phyloP scores from a whole-genome alignment of 2,888 invertebrate genomes.

The Mesopsocus fuscifrons region DNA sequence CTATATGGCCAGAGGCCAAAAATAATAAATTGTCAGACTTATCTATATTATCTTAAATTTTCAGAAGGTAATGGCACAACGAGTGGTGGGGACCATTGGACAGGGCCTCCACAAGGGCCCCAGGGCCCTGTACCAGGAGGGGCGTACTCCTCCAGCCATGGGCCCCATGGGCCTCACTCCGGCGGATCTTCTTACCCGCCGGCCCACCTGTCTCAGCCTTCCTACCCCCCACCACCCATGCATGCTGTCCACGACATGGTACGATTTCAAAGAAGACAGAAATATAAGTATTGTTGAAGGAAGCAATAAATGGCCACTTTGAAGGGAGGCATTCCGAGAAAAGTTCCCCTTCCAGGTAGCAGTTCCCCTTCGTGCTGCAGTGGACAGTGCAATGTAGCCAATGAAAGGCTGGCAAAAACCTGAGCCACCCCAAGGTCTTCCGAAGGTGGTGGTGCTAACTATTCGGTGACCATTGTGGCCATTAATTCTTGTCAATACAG shows the following conservation, averaged over 20 bases:
- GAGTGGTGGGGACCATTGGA: slow-evolving; percentile 26
- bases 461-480: no score
- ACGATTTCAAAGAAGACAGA: not conserved
- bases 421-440: no score
- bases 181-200: slow-evolving; percentile 19
- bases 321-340: no score
- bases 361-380: no score
- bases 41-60: slow-evolving; percentile 15
- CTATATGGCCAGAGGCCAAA: no score
- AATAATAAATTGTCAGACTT: no score
- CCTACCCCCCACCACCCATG: slow-evolving; percentile 25
- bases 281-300: not conserved
- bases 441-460: no score
- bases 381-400: no score
- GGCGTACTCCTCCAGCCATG: slow-evolving; percentile 17
- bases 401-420: no score
- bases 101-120: slow-evolving; percentile 26
- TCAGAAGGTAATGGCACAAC: slow-evolving; percentile 26
- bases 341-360: no score
- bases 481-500: no score
- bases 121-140: slow-evolving; percentile 26
- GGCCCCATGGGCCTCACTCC: slow-evolving; percentile 12
- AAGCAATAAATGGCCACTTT: no score
- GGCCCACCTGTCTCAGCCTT: slow-evolving; percentile 26
- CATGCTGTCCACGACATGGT: slow-evolving; percentile 20